Percentiles rank a stretch among this genome's conserved stretches.
These are phyloP conservation scores for Bugula neritina DNA, from an alignment of 2,888 invertebrate genomes.

Conservation along the genomic window DNA sequence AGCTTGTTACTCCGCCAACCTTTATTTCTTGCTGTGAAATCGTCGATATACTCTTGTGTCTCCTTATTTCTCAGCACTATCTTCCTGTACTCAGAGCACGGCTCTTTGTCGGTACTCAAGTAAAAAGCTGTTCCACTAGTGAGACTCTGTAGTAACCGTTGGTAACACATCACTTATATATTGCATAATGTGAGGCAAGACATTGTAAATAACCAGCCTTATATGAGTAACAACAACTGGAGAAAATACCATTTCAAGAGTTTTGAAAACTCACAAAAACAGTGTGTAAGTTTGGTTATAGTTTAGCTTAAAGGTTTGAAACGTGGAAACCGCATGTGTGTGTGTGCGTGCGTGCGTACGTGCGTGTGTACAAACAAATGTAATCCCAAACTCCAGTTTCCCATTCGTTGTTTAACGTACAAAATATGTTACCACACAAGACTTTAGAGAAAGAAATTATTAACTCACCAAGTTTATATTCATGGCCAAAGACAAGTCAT, in stretches of 20 bases:
- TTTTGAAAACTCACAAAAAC: too few relatives aligned
- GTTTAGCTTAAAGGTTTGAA: too few relatives aligned
- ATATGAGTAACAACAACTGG: too few relatives aligned
- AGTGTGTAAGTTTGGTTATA: too few relatives aligned
- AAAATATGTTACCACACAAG: neutral
- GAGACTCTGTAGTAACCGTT: slow-evolving; percentile 40
- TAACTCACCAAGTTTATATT: slow-evolving; percentile 47
- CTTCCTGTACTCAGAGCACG: slow-evolving; percentile 40
- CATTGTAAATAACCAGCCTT: too few relatives aligned
- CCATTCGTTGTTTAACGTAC: too few relatives aligned
- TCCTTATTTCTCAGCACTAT: slow-evolving; percentile 42
- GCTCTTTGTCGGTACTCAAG: slow-evolving; percentile 38
- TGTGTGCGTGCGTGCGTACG: too few relatives aligned
- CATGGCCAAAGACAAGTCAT: slow-evolving; percentile 47
- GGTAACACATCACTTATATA: neutral
- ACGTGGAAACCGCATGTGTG: too few relatives aligned
- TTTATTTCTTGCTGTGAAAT: slow-evolving; percentile 44
- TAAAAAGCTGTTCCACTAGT: slow-evolving; percentile 51
- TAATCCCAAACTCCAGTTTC: too few relatives aligned
- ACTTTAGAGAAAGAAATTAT: neutral
- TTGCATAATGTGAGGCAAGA: neutral
- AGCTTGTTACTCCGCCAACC: too few relatives aligned
- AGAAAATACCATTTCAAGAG: too few relatives aligned
- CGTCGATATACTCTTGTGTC: slow-evolving; percentile 45
- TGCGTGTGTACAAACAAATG: too few relatives aligned